Percentiles rank a stretch among this genome's conserved stretches.
These are phyloP conservation scores for Melanargia galathea DNA, from an alignment of 2,888 invertebrate species.

Conservation along the genomic window DNA sequence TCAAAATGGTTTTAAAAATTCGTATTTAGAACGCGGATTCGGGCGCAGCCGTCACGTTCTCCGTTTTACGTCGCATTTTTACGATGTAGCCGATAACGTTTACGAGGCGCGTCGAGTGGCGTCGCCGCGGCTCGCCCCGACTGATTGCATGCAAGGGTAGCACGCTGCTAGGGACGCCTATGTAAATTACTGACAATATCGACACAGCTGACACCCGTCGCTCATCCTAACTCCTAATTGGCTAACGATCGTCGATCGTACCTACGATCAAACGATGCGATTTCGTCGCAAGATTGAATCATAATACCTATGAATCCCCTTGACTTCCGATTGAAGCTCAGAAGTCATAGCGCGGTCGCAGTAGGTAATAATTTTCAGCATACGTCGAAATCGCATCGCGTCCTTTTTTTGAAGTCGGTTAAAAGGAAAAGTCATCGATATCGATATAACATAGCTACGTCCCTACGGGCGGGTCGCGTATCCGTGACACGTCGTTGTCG, in stretches of 20 bases:
- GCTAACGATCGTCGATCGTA: no score
- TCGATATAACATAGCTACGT: constrained; percentile 36
- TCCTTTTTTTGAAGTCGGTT: no score
- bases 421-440: constrained; percentile 9
- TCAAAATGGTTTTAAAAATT: constrained; percentile 27
- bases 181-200: constrained; percentile 21
- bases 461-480: constrained; percentile 58
- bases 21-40: constrained; percentile 29
- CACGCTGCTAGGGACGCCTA: constrained; percentile 32
- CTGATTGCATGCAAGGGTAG: constrained; percentile 70
- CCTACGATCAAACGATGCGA: no score
- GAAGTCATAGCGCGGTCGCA: no score
- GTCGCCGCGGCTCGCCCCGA: constrained; percentile 75
- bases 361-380: no score
- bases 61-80: constrained; percentile 78
- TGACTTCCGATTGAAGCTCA: no score
- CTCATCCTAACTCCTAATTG: no score
- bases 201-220: neutral
- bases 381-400: no score
- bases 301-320: no score
- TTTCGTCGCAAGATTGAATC: no score
- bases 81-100: constrained; percentile 80
- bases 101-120: constrained; percentile 79
- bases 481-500: constrained; percentile 70
- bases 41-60: constrained; percentile 60